Evolutionary conservation across 2,113 vertebrate genomes (phyloP), one percentile per base, ranked within the genome.

Genomic region (Lonchura striata): DNA sequence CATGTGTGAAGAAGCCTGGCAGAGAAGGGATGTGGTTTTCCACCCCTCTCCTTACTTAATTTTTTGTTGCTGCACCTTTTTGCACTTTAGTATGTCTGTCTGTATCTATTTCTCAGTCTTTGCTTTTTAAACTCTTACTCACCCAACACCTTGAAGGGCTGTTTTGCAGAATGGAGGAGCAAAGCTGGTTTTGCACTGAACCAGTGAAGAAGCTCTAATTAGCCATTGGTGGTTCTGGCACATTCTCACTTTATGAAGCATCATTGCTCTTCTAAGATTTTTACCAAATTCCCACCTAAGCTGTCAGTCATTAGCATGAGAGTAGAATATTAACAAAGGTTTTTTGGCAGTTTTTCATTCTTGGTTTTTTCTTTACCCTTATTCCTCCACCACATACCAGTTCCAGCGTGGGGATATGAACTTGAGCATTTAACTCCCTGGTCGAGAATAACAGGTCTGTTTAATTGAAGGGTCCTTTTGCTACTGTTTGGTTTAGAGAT

Each of bases 21-120:
- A 47, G 3, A 70, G 52, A 42, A 42, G 14, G 59, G 39, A 50
- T 1, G 7, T 28, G 15, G 3, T 42, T 83, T 86, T 56, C 44
- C 13, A 25, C 3, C 2, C 2, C 4, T 24, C 28, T 50, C 5
- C 8, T 14, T 17, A 0, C 23, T 86, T 90, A 0, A 0, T 33
- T 88, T 83, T 56, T 18, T 44, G n/a, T 78, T 82, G 42, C 50
- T 79, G 22, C 3, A 21, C 6, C 19, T 64, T 77, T 85, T 87
- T 18, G 44, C 33, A 7, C 24, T 37, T 79, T 15, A 1, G 0
- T 23, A 4, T 68, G 59, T 63, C 21, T 83, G 7, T 77, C 24
- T 46, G 4, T 49, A 15, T 61, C 6, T 66, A 0, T 66, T 65
- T 95, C 74, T 66, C 13, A 39, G 44, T 22, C 27, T 54, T 86